Conservation (phyloP, 2,888 invertebrate genomes). For the Scaptomyza tumidula region DNA sequence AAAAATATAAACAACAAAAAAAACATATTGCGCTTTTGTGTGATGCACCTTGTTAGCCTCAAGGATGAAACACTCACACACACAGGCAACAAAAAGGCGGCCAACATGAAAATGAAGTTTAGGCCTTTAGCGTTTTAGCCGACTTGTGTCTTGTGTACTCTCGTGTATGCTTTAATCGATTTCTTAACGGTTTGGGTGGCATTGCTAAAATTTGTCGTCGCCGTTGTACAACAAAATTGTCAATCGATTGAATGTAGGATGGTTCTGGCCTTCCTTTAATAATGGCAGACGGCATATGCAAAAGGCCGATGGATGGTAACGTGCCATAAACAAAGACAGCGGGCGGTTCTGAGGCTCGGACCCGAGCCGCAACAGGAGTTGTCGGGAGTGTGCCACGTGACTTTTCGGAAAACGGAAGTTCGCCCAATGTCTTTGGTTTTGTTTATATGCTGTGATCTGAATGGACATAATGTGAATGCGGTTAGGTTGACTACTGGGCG, state of each 20-base stretch:
- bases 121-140: conserved; percentile 52
- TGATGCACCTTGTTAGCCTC: conserved; percentile 80
- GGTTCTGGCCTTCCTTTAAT: conserved; percentile 29
- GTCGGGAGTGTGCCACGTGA: conserved; percentile 74
- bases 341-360: conserved; percentile 57
- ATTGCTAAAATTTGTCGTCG: conserved; percentile 69
- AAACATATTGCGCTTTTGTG: conserved; percentile 37
- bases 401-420: conserved; percentile 80
- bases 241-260: conserved; percentile 38
- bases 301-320: conserved; percentile 54
- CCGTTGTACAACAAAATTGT: conserved; percentile 72
- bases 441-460: conserved; percentile 34
- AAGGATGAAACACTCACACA: conserved; percentile 61
- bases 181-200: conserved; percentile 82
- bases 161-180: conserved; percentile 75
- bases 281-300: conserved; percentile 59
- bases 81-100: conserved; percentile 37
- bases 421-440: conserved; percentile 33
- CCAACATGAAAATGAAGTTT: conserved; percentile 27
- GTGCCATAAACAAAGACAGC: conserved; percentile 82
- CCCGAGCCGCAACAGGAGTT: conserved; percentile 31
- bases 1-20: conserved; percentile 10
- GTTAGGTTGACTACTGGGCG: conserved; percentile 62
- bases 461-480: conserved; percentile 62
- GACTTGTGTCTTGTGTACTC: conserved; percentile 20